Evolutionary conservation across 2,797 vertebrate genomes (phyloP), one percentile per base, ranked within the genome.

Genomic region (Arnoldichthys spilopterus): DNA sequence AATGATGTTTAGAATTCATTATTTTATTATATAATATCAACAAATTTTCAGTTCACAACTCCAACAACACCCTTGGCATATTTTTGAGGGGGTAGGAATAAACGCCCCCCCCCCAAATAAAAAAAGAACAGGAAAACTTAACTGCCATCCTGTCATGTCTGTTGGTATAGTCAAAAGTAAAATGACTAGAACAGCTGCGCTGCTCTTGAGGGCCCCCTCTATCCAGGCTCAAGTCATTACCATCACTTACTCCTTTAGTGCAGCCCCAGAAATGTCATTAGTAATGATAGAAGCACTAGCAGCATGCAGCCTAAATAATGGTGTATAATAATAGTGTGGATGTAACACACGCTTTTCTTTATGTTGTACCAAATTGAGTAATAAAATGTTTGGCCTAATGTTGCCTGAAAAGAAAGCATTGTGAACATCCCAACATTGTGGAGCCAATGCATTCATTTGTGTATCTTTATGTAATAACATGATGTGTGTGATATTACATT

Each of bases 241-340:
- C 67, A 69, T 51, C 45, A 51, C 67, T 51, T 45, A 68, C 20
- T 26, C 11, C 43, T 49, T 20, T 28, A 69, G 16, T 28, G 24
- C 24, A 69, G 67, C 45, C 45, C 67, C 67, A 69, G 64, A 67
- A 67, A 67, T 7, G 13, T 45, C 40, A 1, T 13, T 0, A 8
- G 22, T 13, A 47, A 49, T 51, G 67, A 32, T 7, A 51, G 24
- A 47, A 69, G 22, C 67, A 69, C 67, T 30, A 51, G 32, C 67
- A 30, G 8, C 4, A 16, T 11, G 26, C 45, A 2, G 45, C 22
- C 8, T 30, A 69, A 69, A 47, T 51, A 45, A 69, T 51, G 45
- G 24, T 69, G 43, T 51, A 30, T 51, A 69, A 69, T 51, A 69
- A 69, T n/a, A 28, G 24, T 28, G 67, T 9, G 20, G 66, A 30